Evolutionary conservation across 2,113 vertebrate genomes (phyloP).

Genomic region (Theristicus caerulescens): DNA sequence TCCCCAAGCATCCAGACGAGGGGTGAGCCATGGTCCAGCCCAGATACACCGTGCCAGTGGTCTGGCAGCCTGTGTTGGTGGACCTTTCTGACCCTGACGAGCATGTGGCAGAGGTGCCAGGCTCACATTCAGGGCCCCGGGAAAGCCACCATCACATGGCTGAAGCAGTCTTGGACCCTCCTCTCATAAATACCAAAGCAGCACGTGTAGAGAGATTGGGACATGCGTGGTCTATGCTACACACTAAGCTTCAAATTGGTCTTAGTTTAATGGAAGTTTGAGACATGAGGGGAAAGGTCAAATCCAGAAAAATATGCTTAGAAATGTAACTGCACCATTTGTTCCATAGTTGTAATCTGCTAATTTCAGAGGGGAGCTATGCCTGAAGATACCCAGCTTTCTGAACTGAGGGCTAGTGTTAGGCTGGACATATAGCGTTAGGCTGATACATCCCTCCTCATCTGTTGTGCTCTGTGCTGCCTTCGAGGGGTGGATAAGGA

Average conservation of each 20-base stretch:
- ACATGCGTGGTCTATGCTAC: neutral
- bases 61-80: neutral
- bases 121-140: fast-evolving
- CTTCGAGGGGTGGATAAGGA: neutral
- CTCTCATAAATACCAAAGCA: neutral
- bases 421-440: neutral
- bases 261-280: neutral
- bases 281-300: neutral
- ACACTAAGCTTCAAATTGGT: neutral
- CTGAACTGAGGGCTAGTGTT: neutral
- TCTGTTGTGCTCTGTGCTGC: neutral
- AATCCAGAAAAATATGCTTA: neutral
- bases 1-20: neutral
- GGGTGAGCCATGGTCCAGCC: neutral
- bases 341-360: neutral
- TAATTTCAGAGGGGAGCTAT: neutral
- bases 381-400: neutral
- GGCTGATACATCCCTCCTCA: neutral
- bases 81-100: neutral
- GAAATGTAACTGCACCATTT: neutral
- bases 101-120: neutral
- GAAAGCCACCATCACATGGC: neutral
- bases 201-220: neutral
- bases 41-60: neutral
- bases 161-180: neutral